Percentiles rank a stretch among this genome's conserved stretches.
phyloP scores from a whole-genome alignment of 2,797 vertebrate species.

The Hippocampus kuda region DNA sequence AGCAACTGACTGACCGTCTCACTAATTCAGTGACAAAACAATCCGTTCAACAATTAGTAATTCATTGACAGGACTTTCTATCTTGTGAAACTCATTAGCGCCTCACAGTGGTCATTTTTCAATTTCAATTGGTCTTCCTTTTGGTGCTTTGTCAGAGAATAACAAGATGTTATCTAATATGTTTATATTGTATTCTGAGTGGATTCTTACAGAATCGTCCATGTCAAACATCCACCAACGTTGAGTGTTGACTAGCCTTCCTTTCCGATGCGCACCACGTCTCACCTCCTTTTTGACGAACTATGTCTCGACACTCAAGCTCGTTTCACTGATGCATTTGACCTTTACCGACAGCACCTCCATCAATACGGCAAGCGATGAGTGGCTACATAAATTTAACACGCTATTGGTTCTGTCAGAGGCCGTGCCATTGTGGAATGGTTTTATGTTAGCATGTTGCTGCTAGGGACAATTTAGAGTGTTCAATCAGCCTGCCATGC shows the following conservation, averaged over 20 bases:
- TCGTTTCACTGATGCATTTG: conserved; percentile 49
- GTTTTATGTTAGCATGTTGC: conserved; percentile 30
- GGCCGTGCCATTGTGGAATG: not conserved
- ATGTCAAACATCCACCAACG: conserved; percentile 28
- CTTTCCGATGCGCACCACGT: conserved; percentile 45
- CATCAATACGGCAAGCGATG: conserved; percentile 30
- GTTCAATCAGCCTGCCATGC: no score
- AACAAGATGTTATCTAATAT: conserved; percentile 41
- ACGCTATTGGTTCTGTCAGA: conserved; percentile 41
- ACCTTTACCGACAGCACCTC: conserved; percentile 53
- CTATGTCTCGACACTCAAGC: conserved; percentile 47
- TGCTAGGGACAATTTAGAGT: not conserved
- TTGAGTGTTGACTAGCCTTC: conserved; percentile 18
- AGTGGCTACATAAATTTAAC: conserved; percentile 44
- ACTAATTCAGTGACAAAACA: not conserved
- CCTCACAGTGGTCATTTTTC: not conserved
- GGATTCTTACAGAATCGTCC: not conserved
- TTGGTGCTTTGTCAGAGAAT: not conserved
- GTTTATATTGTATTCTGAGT: conserved; percentile 9
- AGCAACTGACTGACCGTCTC: not conserved
- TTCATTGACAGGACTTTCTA: not conserved
- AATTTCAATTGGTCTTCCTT: not conserved
- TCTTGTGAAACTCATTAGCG: not conserved
- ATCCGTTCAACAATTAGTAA: not conserved
- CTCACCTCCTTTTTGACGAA: conserved; percentile 49